Evolutionary conservation across 2,113 vertebrate species (phyloP).

Genomic region (Nerophis ophidion): DNA sequence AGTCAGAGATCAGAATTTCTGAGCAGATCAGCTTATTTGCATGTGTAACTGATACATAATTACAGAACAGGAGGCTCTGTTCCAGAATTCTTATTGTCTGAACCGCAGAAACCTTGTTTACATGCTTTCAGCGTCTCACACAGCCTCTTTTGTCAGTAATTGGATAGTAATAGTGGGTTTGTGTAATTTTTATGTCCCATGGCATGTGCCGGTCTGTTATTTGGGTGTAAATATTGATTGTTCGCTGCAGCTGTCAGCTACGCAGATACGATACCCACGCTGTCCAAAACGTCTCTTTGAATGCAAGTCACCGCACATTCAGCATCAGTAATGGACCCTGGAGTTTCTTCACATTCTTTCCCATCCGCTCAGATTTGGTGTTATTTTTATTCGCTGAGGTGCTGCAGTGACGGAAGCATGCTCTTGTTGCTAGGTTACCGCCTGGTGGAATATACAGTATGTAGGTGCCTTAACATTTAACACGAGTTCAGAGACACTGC

Average conservation of each 20-base stretch:
- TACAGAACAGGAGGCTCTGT: neutral
- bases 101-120: constrained; percentile 41
- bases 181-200: constrained; percentile 16
- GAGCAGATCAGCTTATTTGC: constrained; percentile 52
- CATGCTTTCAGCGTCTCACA: constrained; percentile 17
- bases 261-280: neutral
- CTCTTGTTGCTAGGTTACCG: constrained; percentile 65
- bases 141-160: constrained; percentile 26
- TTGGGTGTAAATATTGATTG: constrained; percentile 33
- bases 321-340: neutral
- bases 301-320: neutral
- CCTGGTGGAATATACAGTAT: constrained; percentile 33
- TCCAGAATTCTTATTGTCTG: constrained; percentile 5
- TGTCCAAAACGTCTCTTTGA: neutral
- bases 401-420: constrained; percentile 19
- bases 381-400: constrained; percentile 10
- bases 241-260: constrained; percentile 3
- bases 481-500: constrained; percentile 16
- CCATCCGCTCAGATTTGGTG: neutral
- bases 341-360: constrained; percentile 1
- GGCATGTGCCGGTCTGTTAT: constrained; percentile 33
- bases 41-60: constrained; percentile 45
- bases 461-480: constrained; percentile 42
- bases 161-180: constrained; percentile 34
- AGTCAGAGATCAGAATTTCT: constrained; percentile 38